A percentile compares a stretch with the other conserved stretches of the same genome.
These are phyloP conservation scores for Lerista edwardsae DNA, from an alignment of 2,797 vertebrate genomes.

Conservation along the genomic window DNA sequence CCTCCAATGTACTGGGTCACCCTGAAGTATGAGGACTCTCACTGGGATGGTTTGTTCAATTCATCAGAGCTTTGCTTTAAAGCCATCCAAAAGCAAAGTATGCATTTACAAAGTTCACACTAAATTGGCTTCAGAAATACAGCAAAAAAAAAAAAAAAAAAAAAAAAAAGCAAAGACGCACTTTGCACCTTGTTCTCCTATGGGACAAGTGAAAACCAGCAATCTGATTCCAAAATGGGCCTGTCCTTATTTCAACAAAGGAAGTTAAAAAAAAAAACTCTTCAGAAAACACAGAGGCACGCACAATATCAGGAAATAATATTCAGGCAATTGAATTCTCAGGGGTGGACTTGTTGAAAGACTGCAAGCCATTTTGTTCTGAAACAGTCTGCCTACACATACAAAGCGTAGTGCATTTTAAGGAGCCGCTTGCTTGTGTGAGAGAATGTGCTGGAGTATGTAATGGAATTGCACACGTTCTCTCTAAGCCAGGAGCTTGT, in stretches of 20 bases:
- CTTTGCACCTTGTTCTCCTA: conserved; percentile 31
- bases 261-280: conserved; percentile 4
- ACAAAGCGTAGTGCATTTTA: conserved; percentile 1
- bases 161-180: not conserved
- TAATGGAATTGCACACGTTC: conserved; percentile 43
- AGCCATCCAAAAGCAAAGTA: not conserved
- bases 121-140: not conserved
- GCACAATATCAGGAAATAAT: conserved; percentile 38
- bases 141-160: conserved; percentile 1
- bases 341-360: not conserved
- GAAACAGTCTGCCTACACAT: not conserved
- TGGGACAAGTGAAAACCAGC: conserved; percentile 6
- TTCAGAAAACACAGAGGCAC: conserved; percentile 16
- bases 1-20: too few species aligned
- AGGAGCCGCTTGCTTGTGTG: conserved; percentile 22
- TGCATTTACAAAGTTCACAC: conserved; percentile 1
- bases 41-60: not conserved
- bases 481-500: conserved; percentile 5
- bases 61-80: not conserved
- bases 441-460: conserved; percentile 39
- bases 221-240: conserved; percentile 11
- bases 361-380: conserved; percentile 11
- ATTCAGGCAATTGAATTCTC: conserved; percentile 31
- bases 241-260: conserved; percentile 36
- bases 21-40: conserved; percentile 18